phyloP scores from a whole-genome alignment of 2,888 invertebrate species.

The Metalampra italica region DNA sequence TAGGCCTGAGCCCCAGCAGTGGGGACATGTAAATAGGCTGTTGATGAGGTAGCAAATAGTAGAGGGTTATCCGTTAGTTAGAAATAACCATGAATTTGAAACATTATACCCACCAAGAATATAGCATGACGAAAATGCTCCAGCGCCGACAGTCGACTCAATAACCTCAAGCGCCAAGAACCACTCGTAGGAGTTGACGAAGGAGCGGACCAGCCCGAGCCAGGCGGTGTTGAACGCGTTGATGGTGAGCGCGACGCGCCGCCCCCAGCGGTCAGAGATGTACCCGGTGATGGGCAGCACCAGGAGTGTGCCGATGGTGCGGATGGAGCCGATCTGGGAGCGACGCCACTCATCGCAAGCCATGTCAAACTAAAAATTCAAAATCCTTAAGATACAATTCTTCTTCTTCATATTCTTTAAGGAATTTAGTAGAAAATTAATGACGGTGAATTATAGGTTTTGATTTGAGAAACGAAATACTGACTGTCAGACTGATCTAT shows the following conservation, averaged over 20 bases:
- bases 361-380: constrained; percentile 73
- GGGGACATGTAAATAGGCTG: too few species aligned
- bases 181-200: constrained; percentile 83
- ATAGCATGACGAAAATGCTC: constrained; percentile 85
- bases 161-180: constrained; percentile 84
- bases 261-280: constrained; percentile 86
- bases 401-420: too few species aligned
- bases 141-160: constrained; percentile 83
- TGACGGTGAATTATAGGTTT: too few species aligned
- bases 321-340: constrained; percentile 85
- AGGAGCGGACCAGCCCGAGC: constrained; percentile 83
- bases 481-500: too few species aligned
- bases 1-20: too few species aligned
- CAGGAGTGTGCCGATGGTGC: constrained; percentile 84
- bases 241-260: constrained; percentile 79
- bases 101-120: constrained; percentile 78
- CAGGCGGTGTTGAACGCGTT: constrained; percentile 81
- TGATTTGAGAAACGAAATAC: too few species aligned
- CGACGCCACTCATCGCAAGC: constrained; percentile 85
- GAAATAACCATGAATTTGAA: too few species aligned
- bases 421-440: too few species aligned
- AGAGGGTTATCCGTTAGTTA: too few species aligned
- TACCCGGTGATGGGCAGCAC: constrained; percentile 85
- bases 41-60: too few species aligned
- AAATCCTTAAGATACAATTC: background rate